Conservation (phyloP, 1,140 invertebrate genomes). For the Lucilia cuprina region DNA sequence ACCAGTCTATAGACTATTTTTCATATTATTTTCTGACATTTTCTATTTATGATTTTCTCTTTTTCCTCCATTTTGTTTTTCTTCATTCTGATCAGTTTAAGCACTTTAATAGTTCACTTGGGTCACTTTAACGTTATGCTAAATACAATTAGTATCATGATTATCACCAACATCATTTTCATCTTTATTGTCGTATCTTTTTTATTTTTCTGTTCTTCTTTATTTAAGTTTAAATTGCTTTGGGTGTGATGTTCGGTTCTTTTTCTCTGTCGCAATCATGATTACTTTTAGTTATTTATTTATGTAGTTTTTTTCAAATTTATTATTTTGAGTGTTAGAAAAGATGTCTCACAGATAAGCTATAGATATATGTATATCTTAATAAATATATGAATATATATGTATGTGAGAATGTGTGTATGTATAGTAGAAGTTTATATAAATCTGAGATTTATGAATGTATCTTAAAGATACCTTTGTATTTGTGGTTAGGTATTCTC, state of each 20-base stretch:
- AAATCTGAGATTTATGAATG: not conserved
- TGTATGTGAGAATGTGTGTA: no score
- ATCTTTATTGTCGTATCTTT: not conserved
- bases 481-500: not conserved
- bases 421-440: not conserved
- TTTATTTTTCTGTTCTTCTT: not conserved
- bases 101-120: not conserved
- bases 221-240: slow-evolving; percentile 16
- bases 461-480: not conserved
- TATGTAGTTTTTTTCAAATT: not conserved
- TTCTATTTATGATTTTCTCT: no score
- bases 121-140: not conserved
- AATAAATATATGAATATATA: no score
- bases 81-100: not conserved
- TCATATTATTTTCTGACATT: no score
- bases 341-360: not conserved
- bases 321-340: slow-evolving; percentile 1
- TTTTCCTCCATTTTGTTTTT: not conserved
- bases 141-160: not conserved
- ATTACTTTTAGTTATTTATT: not conserved
- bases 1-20: no score
- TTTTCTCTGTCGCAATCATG: not conserved
- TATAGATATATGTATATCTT: not conserved
- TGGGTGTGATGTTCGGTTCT: slow-evolving; percentile 22
- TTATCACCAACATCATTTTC: not conserved